Conservation (phyloP, 2,888 invertebrate species). For the Myathropa florea region DNA sequence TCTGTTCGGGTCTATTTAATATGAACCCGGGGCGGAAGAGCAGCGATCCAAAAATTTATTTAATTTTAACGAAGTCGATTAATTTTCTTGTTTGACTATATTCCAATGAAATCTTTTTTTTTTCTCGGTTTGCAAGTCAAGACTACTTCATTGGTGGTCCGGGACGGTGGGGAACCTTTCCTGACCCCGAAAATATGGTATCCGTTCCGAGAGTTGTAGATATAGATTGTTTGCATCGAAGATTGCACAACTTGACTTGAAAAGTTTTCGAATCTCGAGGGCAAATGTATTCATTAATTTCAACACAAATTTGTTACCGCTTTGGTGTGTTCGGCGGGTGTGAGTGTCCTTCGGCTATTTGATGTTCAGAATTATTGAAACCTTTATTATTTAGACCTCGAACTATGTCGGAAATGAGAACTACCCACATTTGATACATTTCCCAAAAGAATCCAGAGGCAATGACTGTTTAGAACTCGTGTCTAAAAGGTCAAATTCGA, state of each 20-base stretch:
- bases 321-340: no score
- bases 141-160: background rate
- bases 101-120: background rate
- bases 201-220: background rate
- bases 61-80: slow-evolving; percentile 59
- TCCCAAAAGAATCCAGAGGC: no score
- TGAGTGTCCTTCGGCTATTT: no score
- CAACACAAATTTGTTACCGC: no score
- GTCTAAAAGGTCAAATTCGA: no score
- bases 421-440: no score
- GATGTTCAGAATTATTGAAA: no score
- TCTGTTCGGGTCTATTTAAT: slow-evolving; percentile 10
- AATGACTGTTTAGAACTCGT: no score
- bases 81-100: slow-evolving; percentile 28
- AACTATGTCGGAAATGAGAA: no score
- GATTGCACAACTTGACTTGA: slow-evolving; percentile 4
- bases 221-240: background rate
- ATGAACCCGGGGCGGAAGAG: slow-evolving; percentile 18
- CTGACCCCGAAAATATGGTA: background rate
- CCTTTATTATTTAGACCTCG: no score
- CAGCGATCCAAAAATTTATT: slow-evolving; percentile 44
- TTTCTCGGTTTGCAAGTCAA: background rate
- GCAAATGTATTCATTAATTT: background rate
- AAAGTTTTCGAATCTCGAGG: background rate
- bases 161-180: background rate